These are phyloP conservation scores for Leucopternis melanops DNA, from an alignment of 2,113 vertebrate genomes.

Conservation along the genomic window DNA sequence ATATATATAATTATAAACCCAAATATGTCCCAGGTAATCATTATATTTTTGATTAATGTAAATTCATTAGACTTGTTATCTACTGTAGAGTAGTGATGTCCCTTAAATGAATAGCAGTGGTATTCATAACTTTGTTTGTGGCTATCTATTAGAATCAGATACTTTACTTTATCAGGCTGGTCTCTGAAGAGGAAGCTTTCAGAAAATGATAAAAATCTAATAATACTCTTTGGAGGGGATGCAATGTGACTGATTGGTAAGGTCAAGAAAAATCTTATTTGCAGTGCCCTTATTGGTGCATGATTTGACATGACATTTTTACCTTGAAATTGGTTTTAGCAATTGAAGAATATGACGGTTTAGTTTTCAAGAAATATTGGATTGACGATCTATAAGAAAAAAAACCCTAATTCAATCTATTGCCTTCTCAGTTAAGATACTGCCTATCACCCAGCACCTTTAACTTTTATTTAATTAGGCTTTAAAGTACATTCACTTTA, in stretches of 20 bases:
- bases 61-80: constrained; percentile 67
- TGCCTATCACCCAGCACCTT: constrained; percentile 53
- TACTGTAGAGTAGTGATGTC: constrained; percentile 59
- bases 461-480: constrained; percentile 64
- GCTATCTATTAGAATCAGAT: constrained; percentile 68
- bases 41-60: constrained; percentile 65
- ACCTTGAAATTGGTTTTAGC: constrained; percentile 76
- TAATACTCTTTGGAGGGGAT: constrained; percentile 72
- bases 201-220: constrained; percentile 81
- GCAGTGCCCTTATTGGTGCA: constrained; percentile 74
- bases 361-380: constrained; percentile 75
- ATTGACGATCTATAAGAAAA: constrained; percentile 70
- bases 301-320: constrained; percentile 80
- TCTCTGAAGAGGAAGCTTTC: constrained; percentile 69
- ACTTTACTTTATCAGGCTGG: constrained; percentile 69
- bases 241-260: constrained; percentile 78
- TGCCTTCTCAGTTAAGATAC: constrained; percentile 66
- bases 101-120: constrained; percentile 73
- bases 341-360: constrained; percentile 74
- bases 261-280: constrained; percentile 81
- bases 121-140: constrained; percentile 75
- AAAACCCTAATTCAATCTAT: constrained; percentile 73
- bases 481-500: constrained; percentile 33
- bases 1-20: constrained; percentile 13
- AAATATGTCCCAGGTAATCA: constrained; percentile 9